These are phyloP conservation scores for Ictalurus punctatus DNA, from an alignment of 2,113 vertebrate genomes.

Conservation along the genomic window DNA sequence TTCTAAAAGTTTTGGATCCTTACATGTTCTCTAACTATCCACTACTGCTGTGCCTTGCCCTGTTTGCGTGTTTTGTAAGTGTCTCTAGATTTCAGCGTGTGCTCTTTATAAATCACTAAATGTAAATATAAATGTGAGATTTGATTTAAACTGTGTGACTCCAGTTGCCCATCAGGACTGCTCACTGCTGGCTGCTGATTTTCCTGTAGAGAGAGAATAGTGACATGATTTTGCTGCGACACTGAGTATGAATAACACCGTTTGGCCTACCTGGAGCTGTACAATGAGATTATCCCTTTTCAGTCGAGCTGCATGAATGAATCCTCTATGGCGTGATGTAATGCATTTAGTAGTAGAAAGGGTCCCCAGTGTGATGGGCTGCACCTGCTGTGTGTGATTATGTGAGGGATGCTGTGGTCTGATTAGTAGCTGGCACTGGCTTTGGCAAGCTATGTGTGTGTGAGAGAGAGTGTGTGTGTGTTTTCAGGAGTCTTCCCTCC, in stretches of 20 bases:
- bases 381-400: slow-evolving; percentile 44
- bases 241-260: slow-evolving; percentile 25
- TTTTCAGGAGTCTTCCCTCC: slow-evolving; percentile 10
- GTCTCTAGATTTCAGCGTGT: not conserved
- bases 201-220: not conserved
- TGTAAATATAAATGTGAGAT: not conserved
- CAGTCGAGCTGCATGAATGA: slow-evolving; percentile 40
- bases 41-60: not conserved
- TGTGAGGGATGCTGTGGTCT: slow-evolving; percentile 46
- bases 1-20: not conserved
- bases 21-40: not conserved
- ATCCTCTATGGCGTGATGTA: slow-evolving; percentile 44
- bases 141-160: not conserved
- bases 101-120: not conserved
- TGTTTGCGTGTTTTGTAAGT: not conserved
- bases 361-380: slow-evolving; percentile 43
- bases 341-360: slow-evolving; percentile 43
- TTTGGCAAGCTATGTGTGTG: slow-evolving; percentile 19
- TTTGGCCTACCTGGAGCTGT: slow-evolving; percentile 46
- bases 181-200: slow-evolving; percentile 6
- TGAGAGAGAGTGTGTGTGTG: not conserved
- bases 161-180: not conserved
- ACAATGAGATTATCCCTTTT: slow-evolving; percentile 46
- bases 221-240: slow-evolving; percentile 13
- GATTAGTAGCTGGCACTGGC: slow-evolving; percentile 38